Evolutionary conservation across 2,888 invertebrate species (phyloP).

Genomic region (Drosophila acutilabella): DNA sequence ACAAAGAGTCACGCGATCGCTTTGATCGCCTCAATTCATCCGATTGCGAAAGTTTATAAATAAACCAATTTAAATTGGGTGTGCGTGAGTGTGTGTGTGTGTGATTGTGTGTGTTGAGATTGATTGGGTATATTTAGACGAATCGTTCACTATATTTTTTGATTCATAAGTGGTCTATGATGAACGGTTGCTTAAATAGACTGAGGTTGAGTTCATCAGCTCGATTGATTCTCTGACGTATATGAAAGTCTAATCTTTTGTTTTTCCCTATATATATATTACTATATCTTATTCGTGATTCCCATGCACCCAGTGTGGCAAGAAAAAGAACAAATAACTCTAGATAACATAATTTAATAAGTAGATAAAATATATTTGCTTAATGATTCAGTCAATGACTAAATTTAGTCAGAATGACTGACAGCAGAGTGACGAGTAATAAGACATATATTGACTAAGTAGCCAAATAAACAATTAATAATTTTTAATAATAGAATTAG

Average conservation of each 20-base stretch:
- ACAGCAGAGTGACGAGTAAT: neutral
- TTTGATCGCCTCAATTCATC: constrained; percentile 12
- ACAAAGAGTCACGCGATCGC: constrained; percentile 71
- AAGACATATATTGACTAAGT: no score
- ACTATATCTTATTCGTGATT: constrained; percentile 1
- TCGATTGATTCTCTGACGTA: constrained; percentile 9
- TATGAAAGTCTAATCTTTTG: constrained; percentile 16
- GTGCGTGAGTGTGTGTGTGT: neutral
- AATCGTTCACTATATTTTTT: constrained; percentile 2
- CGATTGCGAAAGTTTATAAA: constrained; percentile 28
- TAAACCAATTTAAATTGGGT: constrained; percentile 28
- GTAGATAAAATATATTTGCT: constrained; percentile 22
- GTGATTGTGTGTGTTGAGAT: constrained; percentile 9
- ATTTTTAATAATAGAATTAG: no score
- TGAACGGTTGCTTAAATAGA: constrained; percentile 14
- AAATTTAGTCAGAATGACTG: neutral
- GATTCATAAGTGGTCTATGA: constrained; percentile 16
- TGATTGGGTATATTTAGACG: neutral
- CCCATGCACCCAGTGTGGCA: neutral
- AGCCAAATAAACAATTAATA: no score
- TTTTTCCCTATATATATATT: neutral
- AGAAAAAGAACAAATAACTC: constrained; percentile 5
- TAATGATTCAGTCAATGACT: constrained; percentile 16
- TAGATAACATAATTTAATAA: constrained; percentile 25
- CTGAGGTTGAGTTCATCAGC: constrained; percentile 5